Evolutionary conservation across 1,140 invertebrate species (phyloP), one percentile per base, ranked within the genome.

Genomic region (Drosophila kepulauana): DNA sequence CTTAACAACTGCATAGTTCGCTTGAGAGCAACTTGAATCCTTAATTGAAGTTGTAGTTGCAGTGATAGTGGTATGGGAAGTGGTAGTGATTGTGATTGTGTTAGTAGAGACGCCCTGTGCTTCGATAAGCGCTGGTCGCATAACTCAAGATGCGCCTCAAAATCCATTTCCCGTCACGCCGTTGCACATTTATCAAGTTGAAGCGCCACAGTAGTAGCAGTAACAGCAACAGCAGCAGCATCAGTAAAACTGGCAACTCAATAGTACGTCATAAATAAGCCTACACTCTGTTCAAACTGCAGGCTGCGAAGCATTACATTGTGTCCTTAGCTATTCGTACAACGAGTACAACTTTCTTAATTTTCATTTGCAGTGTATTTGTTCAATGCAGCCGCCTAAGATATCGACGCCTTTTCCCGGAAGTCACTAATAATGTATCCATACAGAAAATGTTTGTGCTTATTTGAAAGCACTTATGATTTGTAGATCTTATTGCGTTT

Each of bases 341-440:
- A 61, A n/a, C 13, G n/a, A 41, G 35, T 64, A 78, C 64, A 89
- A 84, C 74, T 88, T 89, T 88, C 81, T 89, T 88, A 88, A 89
- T 89, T 81, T 79, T 75, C 85, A 75, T 63, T 72, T 66, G 75
- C 51, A 62, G 85, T 74, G 72, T 73, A 85, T 88, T 89, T 74
- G 54, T 68, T 67, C 64, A 79, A 48, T 71, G 30, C 33, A 13
- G 45, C 76, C 64, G 52, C 56, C 70, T 46, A 48, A 49, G 69
- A 67, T 66, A 70, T 56, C 43, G 41, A 58, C 49, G 51, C 61
- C 68, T 84, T 89, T 89, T 85, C 78, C 89, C 78, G 70, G 81
- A 88, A 88, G 89, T 85, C 81, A 75, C 78, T 81, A 80, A 88
- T 88, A 80, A 81, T 75, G 78, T 85, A 70, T 72, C 73, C 73